These are phyloP conservation scores for Lasioglossum vierecki DNA, from an alignment of 2,888 invertebrate genomes.

Conservation along the genomic window DNA sequence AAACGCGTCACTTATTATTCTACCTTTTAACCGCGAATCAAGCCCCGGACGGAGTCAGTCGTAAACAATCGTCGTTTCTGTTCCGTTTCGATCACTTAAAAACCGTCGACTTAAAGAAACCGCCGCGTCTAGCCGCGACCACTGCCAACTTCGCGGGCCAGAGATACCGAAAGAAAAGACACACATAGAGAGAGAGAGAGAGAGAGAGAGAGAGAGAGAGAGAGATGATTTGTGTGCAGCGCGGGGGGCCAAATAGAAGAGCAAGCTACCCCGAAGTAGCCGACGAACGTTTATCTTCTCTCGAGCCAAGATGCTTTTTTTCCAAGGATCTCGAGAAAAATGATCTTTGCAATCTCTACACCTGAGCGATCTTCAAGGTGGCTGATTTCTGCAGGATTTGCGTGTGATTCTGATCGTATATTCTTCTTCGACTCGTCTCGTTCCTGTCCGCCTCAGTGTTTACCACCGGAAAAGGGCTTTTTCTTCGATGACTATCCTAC, in stretches of 20 bases:
- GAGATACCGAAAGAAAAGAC: background rate
- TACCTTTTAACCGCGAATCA: background rate
- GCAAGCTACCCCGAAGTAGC: background rate
- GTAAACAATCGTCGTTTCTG: background rate
- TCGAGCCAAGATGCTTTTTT: background rate
- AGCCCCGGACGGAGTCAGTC: background rate
- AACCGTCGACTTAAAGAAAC: conserved; percentile 4
- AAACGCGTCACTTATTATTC: conserved; percentile 23
- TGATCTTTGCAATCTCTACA: background rate
- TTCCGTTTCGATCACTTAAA: conserved; percentile 30
- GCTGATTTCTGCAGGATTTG: background rate
- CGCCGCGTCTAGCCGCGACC: background rate
- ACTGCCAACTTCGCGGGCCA: conserved; percentile 15
- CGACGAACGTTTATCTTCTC: background rate
- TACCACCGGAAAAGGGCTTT: background rate
- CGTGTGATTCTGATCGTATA: background rate
- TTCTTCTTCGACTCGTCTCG: conserved; percentile 1
- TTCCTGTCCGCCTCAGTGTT: background rate
- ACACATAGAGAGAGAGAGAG: background rate
- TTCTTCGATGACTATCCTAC: background rate
- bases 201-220: background rate
- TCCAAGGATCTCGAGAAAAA: background rate
- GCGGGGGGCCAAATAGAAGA: background rate
- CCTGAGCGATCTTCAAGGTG: background rate
- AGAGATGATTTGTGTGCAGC: background rate